Base-by-base conservation (phyloP, 2,888 invertebrate genomes). In the Rugalucina vietnamica region DNA sequence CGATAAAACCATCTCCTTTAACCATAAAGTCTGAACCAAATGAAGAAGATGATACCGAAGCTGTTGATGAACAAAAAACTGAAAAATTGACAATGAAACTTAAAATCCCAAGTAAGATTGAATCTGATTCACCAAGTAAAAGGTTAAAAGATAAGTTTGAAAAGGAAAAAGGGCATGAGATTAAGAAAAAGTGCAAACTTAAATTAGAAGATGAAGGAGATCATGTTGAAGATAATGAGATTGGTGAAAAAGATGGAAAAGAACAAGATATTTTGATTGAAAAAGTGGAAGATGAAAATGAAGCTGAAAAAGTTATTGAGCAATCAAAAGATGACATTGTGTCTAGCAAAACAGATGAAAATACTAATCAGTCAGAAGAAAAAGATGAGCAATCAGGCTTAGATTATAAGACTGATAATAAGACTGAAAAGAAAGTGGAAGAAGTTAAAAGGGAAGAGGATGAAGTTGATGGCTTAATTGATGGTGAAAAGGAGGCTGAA, bases 151-250 rank as follows among this genome's bases (percentile, higher is more conserved):
- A 84, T 76, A 83, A 86, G 73, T 85, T 82, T 82, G 79, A 84
- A 76, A 92, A 84, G 75, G 85, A 85, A 71, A 87, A 87, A 71
- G 84, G 83, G 12, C 75, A 76, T 21, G 74, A 87, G 77, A 73
- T 87, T 29, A 92, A 65, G 93, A 93, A 36, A 92, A 91, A 76
- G 57, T 90, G 34, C 32, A 65, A 90, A 36, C 91, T 91, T 76
- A 92, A 92, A 5, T 91, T 92, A 3, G 93, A 94, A 81, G 91
- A 89, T 10, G 81, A 82, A 76, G 69, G 50, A 34, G 75, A 83
- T 24, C 77, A 83, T 50, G 76, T 77, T 12, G 69, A 57, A 34
- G 75, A 83, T 24, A 79, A 83, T 50, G 76, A 80, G 18, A 65
- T n/a, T 39, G 78, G 78, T 77, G 74, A 71, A 29, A 65, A 21